phyloP scores from a whole-genome alignment of 2,888 invertebrate species.

The Mystacides longicornis region DNA sequence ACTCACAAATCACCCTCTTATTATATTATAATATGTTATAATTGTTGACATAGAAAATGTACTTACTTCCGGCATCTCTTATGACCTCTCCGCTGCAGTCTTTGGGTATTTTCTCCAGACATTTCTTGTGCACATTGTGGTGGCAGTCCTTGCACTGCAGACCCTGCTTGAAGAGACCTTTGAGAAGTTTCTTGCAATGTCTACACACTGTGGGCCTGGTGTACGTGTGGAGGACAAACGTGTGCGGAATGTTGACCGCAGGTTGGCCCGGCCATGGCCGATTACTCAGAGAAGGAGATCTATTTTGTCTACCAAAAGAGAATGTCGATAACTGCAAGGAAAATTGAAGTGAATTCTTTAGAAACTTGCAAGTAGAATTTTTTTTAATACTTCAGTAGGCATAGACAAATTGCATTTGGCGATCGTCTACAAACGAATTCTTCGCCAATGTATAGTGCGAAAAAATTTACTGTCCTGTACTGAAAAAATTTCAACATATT shows the following conservation, averaged over 20 bases:
- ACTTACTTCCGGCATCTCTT: conserved; percentile 36
- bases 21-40: too few relatives aligned
- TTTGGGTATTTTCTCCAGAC: conserved; percentile 81
- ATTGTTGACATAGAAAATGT: too few relatives aligned
- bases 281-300: conserved; percentile 64
- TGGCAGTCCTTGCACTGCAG: conserved; percentile 96
- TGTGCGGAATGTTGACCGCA: conserved; percentile 77
- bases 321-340: conserved; percentile 26
- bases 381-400: too few relatives aligned
- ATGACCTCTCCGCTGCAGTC: conserved; percentile 80
- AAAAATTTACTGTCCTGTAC: too few relatives aligned
- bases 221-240: conserved; percentile 94
- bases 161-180: conserved; percentile 94
- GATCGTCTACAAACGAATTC: too few relatives aligned
- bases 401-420: too few relatives aligned
- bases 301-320: conserved; percentile 50
- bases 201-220: conserved; percentile 95
- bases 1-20: too few relatives aligned
- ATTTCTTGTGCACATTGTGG: conserved; percentile 93
- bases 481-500: too few relatives aligned
- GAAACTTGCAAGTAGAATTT: too few relatives aligned
- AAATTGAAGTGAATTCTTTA: not conserved
- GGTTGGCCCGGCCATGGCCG: conserved; percentile 35
- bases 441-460: too few relatives aligned
- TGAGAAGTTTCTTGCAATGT: conserved; percentile 89